Evolutionary conservation across 2,888 invertebrate genomes (phyloP).

Genomic region (Conistra vaccinii): DNA sequence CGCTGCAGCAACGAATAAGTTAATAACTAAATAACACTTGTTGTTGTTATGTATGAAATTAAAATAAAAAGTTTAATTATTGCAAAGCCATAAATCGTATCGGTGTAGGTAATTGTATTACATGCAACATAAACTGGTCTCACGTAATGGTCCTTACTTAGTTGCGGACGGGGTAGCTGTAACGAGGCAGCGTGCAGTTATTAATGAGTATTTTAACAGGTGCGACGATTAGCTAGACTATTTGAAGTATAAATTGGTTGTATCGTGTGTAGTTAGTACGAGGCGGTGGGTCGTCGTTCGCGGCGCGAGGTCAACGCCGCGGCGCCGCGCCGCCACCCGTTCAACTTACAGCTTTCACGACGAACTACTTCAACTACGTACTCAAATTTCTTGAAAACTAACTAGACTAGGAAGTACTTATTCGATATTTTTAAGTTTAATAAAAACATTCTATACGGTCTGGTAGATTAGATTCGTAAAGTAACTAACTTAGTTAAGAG

Average conservation of each 20-base stretch:
- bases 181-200: slow-evolving; percentile 18
- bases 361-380: slow-evolving; percentile 61
- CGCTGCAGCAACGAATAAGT: background rate
- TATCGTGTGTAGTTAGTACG: slow-evolving; percentile 68
- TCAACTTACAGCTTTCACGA: slow-evolving; percentile 76
- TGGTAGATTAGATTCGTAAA: slow-evolving; percentile 49
- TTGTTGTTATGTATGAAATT: slow-evolving; percentile 7
- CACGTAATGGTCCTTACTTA: slow-evolving; percentile 25
- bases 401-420: background rate
- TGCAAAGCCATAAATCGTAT: slow-evolving; percentile 33
- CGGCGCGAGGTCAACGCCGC: slow-evolving; percentile 86
- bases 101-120: slow-evolving; percentile 43
- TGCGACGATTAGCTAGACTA: slow-evolving; percentile 42
- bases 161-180: slow-evolving; percentile 20
- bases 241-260: slow-evolving; percentile 68
- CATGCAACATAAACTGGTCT: slow-evolving; percentile 28
- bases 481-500: slow-evolving; percentile 73
- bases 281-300: slow-evolving; percentile 85
- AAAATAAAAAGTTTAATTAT: slow-evolving; percentile 30
- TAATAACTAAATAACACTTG: slow-evolving; percentile 25
- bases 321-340: slow-evolving; percentile 72
- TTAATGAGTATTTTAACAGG: slow-evolving; percentile 33
- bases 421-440: background rate
- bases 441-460: slow-evolving; percentile 6
- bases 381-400: slow-evolving; percentile 39